Percentiles rank a stretch among this genome's conserved stretches.
Conservation (phyloP, 1,140 invertebrate genomes). For the Neodiprion lecontei region DNA sequence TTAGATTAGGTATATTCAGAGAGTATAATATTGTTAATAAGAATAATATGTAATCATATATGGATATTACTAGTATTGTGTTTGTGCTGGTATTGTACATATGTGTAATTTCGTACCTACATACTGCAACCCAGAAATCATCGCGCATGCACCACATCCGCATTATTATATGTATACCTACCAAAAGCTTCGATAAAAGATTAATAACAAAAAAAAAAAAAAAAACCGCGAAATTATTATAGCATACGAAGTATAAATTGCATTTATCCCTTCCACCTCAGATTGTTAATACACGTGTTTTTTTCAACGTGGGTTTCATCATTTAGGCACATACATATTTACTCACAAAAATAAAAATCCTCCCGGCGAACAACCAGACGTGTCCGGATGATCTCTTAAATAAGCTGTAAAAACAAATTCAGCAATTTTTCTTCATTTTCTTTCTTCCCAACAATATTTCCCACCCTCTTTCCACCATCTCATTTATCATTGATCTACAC, state of each 20-base stretch:
- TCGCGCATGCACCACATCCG: constrained; percentile 36
- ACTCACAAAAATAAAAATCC: constrained; percentile 55
- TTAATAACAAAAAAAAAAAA: background rate
- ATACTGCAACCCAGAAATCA: constrained; percentile 8
- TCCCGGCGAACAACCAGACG: constrained; percentile 39
- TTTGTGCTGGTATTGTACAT: too few species aligned
- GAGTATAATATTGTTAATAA: too few species aligned
- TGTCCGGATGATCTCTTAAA: constrained; percentile 45
- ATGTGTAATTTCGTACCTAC: too few species aligned
- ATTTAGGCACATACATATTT: constrained; percentile 14
- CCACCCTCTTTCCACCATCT: too few species aligned
- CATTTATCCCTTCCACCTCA: background rate
- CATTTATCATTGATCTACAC: too few species aligned
- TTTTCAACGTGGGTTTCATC: too few species aligned
- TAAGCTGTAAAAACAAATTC: constrained; percentile 47
- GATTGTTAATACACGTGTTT: background rate
- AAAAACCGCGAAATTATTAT: background rate
- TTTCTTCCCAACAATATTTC: too few species aligned
- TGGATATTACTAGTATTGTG: too few species aligned
- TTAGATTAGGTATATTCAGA: too few species aligned
- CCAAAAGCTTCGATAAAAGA: background rate
- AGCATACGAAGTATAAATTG: background rate
- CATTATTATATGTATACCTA: too few species aligned
- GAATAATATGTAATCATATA: too few species aligned
- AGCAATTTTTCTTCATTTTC: background rate